Conservation (phyloP, 2,888 invertebrate species). For the Rhagonycha fulva region DNA sequence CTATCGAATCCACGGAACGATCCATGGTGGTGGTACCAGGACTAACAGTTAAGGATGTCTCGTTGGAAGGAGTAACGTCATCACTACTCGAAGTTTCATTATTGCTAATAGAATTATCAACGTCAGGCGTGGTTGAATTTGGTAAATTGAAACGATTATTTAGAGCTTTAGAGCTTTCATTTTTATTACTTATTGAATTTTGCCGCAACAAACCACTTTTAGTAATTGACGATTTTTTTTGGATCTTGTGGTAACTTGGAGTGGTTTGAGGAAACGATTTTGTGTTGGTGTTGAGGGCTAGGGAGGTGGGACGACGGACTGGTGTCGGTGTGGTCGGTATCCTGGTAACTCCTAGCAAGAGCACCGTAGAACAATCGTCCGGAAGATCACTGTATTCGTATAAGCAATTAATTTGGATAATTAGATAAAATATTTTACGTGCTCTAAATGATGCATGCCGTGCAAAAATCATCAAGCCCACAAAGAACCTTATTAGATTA, state of each 20-base stretch:
- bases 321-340: constrained; percentile 54
- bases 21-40: constrained; percentile 68
- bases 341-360: constrained; percentile 66
- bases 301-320: constrained; percentile 47
- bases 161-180: background rate
- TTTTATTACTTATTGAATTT: background rate
- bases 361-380: constrained; percentile 65
- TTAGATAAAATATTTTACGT: background rate
- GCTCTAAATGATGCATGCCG: background rate
- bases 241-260: background rate
- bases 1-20: constrained; percentile 82
- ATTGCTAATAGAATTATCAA: constrained; percentile 57
- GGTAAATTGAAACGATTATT: constrained; percentile 54
- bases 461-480: background rate
- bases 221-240: background rate
- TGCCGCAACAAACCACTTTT: background rate
- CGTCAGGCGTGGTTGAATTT: background rate
- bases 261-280: constrained; percentile 5
- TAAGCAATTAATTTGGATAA: constrained; percentile 9
- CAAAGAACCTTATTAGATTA: background rate
- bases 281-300: constrained; percentile 41
- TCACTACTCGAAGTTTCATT: constrained; percentile 15
- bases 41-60: constrained; percentile 34
- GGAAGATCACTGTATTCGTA: constrained; percentile 62
- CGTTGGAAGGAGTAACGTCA: constrained; percentile 22